Percentiles rank a stretch among this genome's conserved stretches.
Conservation (phyloP, 2,888 invertebrate species). For the Ctena decussata region DNA sequence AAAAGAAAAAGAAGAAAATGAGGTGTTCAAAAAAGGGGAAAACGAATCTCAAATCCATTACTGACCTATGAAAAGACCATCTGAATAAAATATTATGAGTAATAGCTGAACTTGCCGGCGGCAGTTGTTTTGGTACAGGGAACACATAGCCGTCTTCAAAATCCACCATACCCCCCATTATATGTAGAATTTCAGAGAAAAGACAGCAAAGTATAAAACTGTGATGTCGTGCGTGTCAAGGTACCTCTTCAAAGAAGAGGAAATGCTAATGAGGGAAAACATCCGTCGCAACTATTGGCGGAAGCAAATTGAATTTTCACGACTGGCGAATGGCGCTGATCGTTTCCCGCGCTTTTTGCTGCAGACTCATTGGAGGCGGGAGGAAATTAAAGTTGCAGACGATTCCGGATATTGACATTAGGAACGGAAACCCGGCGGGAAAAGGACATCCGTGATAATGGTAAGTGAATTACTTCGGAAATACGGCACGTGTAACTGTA, state of each 20-base stretch:
- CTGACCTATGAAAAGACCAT: too few relatives aligned
- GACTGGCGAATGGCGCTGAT: not conserved
- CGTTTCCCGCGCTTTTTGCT: not conserved
- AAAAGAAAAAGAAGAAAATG: too few relatives aligned
- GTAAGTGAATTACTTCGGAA: conserved; percentile 5
- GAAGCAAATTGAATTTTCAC: not conserved
- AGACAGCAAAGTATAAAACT: too few relatives aligned
- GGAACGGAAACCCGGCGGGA: conserved; percentile 6
- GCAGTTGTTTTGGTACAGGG: too few relatives aligned
- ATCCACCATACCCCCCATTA: too few relatives aligned
- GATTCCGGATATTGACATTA: not conserved
- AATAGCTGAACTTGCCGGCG: too few relatives aligned
- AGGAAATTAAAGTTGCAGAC: not conserved
- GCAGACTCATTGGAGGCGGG: not conserved
- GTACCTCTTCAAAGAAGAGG: not conserved
- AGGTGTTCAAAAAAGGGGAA: too few relatives aligned
- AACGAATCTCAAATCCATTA: too few relatives aligned
- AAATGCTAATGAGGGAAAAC: conserved; percentile 11
- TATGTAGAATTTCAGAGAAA: too few relatives aligned
- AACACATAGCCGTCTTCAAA: too few relatives aligned
- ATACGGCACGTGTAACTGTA: not conserved
- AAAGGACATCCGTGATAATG: not conserved
- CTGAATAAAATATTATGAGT: too few relatives aligned
- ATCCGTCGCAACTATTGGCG: not conserved
- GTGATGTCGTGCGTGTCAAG: not conserved